These are phyloP conservation scores for Sinosuthora webbiana DNA, from an alignment of 2,113 vertebrate genomes.

Conservation along the genomic window DNA sequence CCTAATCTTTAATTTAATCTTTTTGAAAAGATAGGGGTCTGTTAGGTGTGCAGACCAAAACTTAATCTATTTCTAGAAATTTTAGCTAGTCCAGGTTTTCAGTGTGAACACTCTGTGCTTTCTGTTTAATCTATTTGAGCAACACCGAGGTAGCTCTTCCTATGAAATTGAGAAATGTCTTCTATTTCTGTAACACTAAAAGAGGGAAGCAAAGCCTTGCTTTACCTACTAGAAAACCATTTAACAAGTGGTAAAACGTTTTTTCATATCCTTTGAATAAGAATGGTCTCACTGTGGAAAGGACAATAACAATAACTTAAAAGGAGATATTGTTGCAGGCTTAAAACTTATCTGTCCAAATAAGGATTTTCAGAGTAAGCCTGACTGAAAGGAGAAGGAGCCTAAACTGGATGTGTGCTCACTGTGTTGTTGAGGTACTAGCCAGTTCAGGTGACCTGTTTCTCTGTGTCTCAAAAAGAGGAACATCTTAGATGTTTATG, in stretches of 20 bases:
- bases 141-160: not conserved
- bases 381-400: not conserved
- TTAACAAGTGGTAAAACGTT: not conserved
- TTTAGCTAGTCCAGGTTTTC: not conserved
- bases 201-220: not conserved
- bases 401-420: not conserved
- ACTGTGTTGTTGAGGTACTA: not conserved
- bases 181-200: not conserved
- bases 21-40: fast-evolving
- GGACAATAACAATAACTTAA: not conserved
- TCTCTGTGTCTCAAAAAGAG: not conserved
- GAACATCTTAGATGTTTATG: not conserved
- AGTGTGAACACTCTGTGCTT: not conserved
- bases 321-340: not conserved
- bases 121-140: not conserved
- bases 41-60: not conserved
- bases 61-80: not conserved
- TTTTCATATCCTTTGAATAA: not conserved
- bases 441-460: not conserved
- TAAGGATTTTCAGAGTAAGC: not conserved
- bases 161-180: not conserved
- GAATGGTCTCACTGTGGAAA: not conserved
- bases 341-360: not conserved
- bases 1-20: not conserved
- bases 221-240: not conserved